Evolutionary conservation across 1,140 invertebrate species (phyloP).

Genomic region (Hesperophylax magnus): DNA sequence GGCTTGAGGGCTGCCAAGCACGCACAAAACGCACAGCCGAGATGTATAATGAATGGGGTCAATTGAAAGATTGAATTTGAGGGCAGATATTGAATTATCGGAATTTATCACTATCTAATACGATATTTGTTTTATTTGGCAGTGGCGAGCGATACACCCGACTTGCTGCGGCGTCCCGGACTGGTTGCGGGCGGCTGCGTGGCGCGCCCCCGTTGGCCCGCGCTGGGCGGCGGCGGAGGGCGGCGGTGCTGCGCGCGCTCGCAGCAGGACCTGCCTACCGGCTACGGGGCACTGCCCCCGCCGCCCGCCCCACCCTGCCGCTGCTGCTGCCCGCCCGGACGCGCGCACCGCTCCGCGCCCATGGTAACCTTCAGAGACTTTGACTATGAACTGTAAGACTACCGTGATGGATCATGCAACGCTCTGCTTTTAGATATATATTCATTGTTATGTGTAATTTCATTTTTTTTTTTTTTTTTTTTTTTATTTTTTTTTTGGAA

Average conservation of each 20-base stretch:
- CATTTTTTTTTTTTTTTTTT: too few species aligned
- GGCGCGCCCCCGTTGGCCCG: conserved; percentile 31
- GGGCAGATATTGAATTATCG: too few species aligned
- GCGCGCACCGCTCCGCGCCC: conserved; percentile 53
- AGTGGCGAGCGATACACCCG: conserved; percentile 55
- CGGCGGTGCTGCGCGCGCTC: conserved; percentile 48
- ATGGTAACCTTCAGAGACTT: conserved; percentile 53
- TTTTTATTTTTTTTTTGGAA: too few species aligned
- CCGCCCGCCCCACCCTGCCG: conserved; percentile 8
- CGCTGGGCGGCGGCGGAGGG: conserved; percentile 24
- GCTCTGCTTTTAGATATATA: too few species aligned
- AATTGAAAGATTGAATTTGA: too few species aligned
- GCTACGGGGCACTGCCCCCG: conserved; percentile 45
- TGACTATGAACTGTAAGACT: conserved; percentile 51
- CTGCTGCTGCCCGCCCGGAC: conserved; percentile 46
- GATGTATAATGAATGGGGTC: too few species aligned
- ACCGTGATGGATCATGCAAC: not conserved
- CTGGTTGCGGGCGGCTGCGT: conserved; percentile 28
- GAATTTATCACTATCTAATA: too few species aligned
- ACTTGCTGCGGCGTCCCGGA: conserved; percentile 52
- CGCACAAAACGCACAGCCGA: too few species aligned
- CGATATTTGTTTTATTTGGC: not conserved
- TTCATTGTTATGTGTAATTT: too few species aligned
- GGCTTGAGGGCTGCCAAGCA: too few species aligned
- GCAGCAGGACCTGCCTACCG: conserved; percentile 49